Evolutionary conservation across 2,797 vertebrate species (phyloP), one percentile per base, ranked within the genome.

Genomic region (Petrocephalus sullivani): DNA sequence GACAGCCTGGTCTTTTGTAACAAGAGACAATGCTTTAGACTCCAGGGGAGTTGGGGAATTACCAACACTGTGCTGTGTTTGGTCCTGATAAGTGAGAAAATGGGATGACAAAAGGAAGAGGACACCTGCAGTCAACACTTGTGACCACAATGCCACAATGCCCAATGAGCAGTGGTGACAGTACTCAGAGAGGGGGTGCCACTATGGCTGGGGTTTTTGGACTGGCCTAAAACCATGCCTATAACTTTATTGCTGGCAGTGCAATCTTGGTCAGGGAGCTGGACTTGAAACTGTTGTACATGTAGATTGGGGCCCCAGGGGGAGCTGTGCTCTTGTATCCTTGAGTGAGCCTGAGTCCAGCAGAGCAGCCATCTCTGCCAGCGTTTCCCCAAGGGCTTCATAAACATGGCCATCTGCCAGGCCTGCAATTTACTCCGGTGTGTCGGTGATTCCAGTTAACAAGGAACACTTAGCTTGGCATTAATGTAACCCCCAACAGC

Each of bases 1-100:
- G 71, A 78, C 71, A 78, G 71, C 71, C 71, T 78, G 71, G 71
- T 78, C 16, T 78, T 78, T 78, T 78, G 71, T 78, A 78, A 46
- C 37, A 5, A 46, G 37, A 37, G 37, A 78, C 71, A 78, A 78
- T 78, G 71, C 46, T 78, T 78, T 46, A 19, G 16, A 78, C 16
- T 41, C 37, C 33, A 14, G 54, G 16, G 37, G 16, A 6, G 12
- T 23, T 46, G 71, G 37, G 71, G 16, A 46, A 37, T 78, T 78
- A 78, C 71, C 7, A 33, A 78, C 37, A 37, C 33, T 78, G 16
- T 8, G 8, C 37, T 78, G 71, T 78, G 71, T 78, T 78, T 78
- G 37, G 71, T 78, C 71, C 71, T 78, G 71, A 78, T 78, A 78
- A 78, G 37, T 78, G 71, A 46, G 37, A 78, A 78, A 78, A 78